These are phyloP conservation scores for Cacatua alba DNA, from an alignment of 2,113 vertebrate genomes.

Conservation along the genomic window DNA sequence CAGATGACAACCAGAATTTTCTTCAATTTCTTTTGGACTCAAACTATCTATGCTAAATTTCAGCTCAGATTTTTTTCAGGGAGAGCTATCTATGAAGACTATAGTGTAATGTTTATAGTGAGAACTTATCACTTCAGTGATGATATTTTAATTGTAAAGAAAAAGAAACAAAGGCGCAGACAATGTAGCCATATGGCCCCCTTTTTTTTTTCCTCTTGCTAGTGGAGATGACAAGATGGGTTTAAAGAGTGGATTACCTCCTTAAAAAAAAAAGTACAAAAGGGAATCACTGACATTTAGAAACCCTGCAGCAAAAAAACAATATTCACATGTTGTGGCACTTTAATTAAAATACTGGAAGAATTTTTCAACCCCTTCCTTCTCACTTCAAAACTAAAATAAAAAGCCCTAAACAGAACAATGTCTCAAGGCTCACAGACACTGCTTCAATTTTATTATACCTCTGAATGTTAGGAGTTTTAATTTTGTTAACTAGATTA, in stretches of 20 bases:
- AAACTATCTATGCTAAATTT: background rate
- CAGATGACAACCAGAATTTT: background rate
- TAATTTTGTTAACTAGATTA: background rate
- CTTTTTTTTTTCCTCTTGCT: background rate
- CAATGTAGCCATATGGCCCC: background rate
- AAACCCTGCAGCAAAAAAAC: background rate
- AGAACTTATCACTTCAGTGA: background rate
- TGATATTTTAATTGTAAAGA: background rate
- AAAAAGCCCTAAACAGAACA: background rate
- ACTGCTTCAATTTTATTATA: background rate
- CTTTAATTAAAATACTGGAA: constrained; percentile 8
- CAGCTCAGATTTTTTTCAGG: background rate
- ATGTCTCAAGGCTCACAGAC: background rate
- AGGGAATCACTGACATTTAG: constrained; percentile 20
- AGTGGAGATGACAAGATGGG: constrained; percentile 20
- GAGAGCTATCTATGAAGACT: background rate
- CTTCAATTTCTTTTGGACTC: background rate
- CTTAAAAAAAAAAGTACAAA: background rate
- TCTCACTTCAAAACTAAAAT: background rate
- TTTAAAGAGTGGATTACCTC: constrained; percentile 37
- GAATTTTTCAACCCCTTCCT: background rate
- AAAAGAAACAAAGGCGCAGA: constrained; percentile 16
- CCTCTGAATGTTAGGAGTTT: background rate
- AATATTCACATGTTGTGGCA: constrained; percentile 9
- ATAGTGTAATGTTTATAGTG: background rate